Base-by-base conservation (phyloP, 2,113 vertebrate species). In the Ochotona curzoniae region DNA sequence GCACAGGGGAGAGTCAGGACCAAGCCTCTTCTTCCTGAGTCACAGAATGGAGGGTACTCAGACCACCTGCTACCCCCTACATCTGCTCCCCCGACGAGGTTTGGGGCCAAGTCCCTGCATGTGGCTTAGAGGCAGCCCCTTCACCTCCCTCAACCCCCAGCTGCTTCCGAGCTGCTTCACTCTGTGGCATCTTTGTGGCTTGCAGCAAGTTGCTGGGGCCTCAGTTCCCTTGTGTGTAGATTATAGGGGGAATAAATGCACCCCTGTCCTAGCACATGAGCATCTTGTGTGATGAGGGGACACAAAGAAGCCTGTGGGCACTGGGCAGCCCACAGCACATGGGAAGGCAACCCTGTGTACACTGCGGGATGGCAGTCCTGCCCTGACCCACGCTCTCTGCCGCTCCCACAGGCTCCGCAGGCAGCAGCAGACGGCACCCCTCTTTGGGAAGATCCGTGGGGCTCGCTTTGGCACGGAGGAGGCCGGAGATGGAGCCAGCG, bases 371-470 rank as follows among this genome's bases (percentile, higher is more conserved):
- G 57, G 38, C 67, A 11, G 20, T 32, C 1, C 6, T 2, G 54
- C 69, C 63, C 93, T 83, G 35, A 80, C 74, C 63, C 30, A 10
- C 15, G 75, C 1, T 67, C 60, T 32, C 64, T 2, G 32, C 75
- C 1, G 54, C 60, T 32, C 64, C 70, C 51, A 2, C 96, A 99
- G 99, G 97, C 98, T 99, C 94, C 98, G 99, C 80, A 97, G 99
- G 26, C 99, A 99, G 98, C 99, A 99, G 98, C 99, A 99, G 97
- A 99, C 96, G 7, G 97, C 99, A 1, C 98, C 98, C 0, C 97
- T 99, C 2, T 99, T 99, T 0, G 98, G 99, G 78, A 99, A 99
- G 97, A 99, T 99, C 93, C 98, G 99, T 67, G 97, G 98, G 0
- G 7, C 99, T 35, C 99, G 99, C 54, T 99, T 99, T 21, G 95